Conservation (phyloP, 2,113 vertebrate genomes). For the Ptilorrhoa leucosticta region DNA sequence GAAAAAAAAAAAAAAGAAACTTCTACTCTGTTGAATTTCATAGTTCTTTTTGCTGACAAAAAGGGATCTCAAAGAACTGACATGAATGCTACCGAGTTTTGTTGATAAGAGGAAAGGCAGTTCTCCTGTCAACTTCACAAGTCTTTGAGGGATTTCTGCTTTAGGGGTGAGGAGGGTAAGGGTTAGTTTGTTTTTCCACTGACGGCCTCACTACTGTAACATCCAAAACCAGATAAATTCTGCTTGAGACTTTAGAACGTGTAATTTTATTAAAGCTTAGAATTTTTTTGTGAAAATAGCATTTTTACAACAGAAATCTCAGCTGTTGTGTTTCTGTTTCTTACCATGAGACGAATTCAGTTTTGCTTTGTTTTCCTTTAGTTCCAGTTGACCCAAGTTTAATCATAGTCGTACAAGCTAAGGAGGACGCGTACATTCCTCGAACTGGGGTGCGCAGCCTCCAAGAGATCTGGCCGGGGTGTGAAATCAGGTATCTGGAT, state of each 20-base stretch:
- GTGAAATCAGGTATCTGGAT: constrained; percentile 91
- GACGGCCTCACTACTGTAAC: not conserved
- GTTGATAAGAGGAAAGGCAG: not conserved
- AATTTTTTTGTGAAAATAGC: not conserved
- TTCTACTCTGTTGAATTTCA: not conserved
- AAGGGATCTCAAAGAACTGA: not conserved
- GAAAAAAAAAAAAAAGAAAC: not conserved
- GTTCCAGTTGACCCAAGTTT: constrained; percentile 95
- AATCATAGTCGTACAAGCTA: constrained; percentile 93
- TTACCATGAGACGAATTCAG: not conserved
- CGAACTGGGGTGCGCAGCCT: constrained; percentile 93
- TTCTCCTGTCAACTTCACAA: not conserved
- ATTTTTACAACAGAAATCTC: not conserved
- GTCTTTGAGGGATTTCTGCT: not conserved
- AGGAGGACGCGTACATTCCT: constrained; percentile 94
- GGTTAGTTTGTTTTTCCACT: not conserved
- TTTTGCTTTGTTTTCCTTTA: constrained; percentile 42
- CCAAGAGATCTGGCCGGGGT: constrained; percentile 95
- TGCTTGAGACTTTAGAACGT: not conserved
- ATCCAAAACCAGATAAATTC: not conserved
- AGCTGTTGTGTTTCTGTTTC: not conserved
- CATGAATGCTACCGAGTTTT: not conserved
- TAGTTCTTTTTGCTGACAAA: not conserved
- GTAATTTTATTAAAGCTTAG: not conserved
- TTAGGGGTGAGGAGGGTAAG: not conserved